Evolutionary conservation across 1,140 invertebrate genomes (phyloP).

Genomic region (Drosophila repleta): DNA sequence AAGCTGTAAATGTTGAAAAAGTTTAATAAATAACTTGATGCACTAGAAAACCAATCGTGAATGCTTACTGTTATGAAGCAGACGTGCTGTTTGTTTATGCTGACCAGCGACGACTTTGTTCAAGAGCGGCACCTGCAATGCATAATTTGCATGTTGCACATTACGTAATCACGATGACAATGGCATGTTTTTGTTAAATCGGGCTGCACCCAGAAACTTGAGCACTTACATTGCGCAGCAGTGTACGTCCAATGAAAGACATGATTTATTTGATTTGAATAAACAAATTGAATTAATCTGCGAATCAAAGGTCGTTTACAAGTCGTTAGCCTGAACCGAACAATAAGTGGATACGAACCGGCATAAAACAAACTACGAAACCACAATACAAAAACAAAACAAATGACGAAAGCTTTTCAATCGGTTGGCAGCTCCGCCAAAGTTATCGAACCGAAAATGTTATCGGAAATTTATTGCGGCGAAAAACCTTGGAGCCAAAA

Average conservation of each 20-base stretch:
- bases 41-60: not conserved
- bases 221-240: constrained; percentile 73
- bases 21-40: not conserved
- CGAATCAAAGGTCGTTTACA: constrained; percentile 1
- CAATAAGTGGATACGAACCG: constrained; percentile 28
- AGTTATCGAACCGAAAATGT: not conserved
- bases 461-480: not conserved
- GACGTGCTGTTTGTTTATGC: constrained; percentile 52
- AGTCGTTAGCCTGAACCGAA: constrained; percentile 19
- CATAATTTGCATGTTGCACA: constrained; percentile 29
- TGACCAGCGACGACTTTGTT: constrained; percentile 50
- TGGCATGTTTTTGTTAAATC: constrained; percentile 45
- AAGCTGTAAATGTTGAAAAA: constrained; percentile 37
- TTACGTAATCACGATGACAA: constrained; percentile 63
- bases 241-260: constrained; percentile 72
- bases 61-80: constrained; percentile 75
- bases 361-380: constrained; percentile 30
- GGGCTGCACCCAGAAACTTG: not conserved
- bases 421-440: constrained; percentile 23
- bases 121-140: constrained; percentile 63
- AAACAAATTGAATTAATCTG: not conserved
- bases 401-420: constrained; percentile 17
- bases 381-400: constrained; percentile 43
- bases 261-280: constrained; percentile 40
- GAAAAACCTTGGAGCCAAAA: not conserved